phyloP scores from a whole-genome alignment of 2,888 invertebrate genomes.

The Pheosia tremula region DNA sequence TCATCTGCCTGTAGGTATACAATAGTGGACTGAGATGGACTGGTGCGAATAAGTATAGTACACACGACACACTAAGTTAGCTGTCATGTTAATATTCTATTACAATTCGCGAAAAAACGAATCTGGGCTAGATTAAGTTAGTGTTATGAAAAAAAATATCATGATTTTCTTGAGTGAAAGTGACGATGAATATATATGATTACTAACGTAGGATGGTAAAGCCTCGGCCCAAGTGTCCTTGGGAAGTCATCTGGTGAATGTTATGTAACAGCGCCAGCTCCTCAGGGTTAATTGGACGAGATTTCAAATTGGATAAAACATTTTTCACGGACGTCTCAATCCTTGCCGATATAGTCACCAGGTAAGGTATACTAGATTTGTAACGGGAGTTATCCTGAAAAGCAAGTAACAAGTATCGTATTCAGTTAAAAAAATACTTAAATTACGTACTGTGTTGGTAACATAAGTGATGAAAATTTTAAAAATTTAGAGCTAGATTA shows the following conservation, averaged over 20 bases:
- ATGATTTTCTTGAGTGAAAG: no score
- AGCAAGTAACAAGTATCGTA: constrained; percentile 10
- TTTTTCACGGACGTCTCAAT: constrained; percentile 69
- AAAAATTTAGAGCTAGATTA: no score
- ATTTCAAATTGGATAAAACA: constrained; percentile 52
- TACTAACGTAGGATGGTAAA: constrained; percentile 75
- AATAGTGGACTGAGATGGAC: background rate
- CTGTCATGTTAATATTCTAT: background rate
- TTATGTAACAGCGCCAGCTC: constrained; percentile 74
- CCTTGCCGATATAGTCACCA: constrained; percentile 83
- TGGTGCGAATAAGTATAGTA: background rate
- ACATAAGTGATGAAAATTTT: no score
- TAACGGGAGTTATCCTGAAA: constrained; percentile 38
- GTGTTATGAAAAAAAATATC: no score
- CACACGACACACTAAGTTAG: background rate
- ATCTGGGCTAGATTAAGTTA: no score
- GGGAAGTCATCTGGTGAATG: constrained; percentile 64
- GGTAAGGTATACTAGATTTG: constrained; percentile 62
- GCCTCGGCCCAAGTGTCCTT: constrained; percentile 85
- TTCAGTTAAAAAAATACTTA: background rate
- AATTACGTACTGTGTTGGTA: background rate
- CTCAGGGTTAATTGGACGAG: constrained; percentile 67
- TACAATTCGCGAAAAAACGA: no score
- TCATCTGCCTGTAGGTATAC: background rate
- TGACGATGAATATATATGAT: background rate